Percentiles rank a stretch among this genome's conserved stretches.
Conservation (phyloP, 2,797 vertebrate species). For the Streptopelia turtur region DNA sequence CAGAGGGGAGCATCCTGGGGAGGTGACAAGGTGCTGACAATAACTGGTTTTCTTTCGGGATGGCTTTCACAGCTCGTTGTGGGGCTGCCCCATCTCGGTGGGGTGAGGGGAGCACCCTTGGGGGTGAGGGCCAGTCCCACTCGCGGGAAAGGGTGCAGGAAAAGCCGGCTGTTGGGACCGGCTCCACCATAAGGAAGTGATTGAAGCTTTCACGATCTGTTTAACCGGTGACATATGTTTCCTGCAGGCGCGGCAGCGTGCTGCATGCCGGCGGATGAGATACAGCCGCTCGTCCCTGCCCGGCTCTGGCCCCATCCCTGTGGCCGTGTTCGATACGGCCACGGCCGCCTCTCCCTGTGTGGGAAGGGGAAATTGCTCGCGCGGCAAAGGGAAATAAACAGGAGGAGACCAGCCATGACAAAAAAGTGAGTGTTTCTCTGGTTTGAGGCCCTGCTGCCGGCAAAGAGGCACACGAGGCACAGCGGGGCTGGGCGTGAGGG, state of each 20-base stretch:
- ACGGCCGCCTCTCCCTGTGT: background rate
- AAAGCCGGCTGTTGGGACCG: background rate
- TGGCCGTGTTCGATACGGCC: background rate
- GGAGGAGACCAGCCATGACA: slow-evolving; percentile 31
- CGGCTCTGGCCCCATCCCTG: slow-evolving; percentile 29
- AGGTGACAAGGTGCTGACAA: slow-evolving; percentile 1
- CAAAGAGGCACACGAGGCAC: fast-evolving
- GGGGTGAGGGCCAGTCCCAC: fast-evolving
- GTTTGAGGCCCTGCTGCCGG: background rate
- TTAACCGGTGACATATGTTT: slow-evolving; percentile 75
- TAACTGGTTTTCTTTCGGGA: background rate
- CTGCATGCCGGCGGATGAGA: slow-evolving; percentile 47
- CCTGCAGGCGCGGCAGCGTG: slow-evolving; percentile 57
- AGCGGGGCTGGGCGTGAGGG: background rate
- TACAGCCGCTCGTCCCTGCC: slow-evolving; percentile 23
- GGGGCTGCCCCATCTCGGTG: background rate
- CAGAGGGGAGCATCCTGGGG: background rate
- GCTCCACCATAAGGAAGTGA: slow-evolving; percentile 68
- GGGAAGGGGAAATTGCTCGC: slow-evolving; percentile 54
- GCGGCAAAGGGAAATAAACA: slow-evolving; percentile 54
- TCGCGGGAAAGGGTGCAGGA: background rate
- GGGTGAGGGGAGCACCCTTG: background rate
- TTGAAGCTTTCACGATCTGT: slow-evolving; percentile 72
- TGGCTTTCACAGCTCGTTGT: background rate
- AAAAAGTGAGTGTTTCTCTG: background rate